phyloP scores from a whole-genome alignment of 2,888 invertebrate species.

The Pterobdella sp. region DNA sequence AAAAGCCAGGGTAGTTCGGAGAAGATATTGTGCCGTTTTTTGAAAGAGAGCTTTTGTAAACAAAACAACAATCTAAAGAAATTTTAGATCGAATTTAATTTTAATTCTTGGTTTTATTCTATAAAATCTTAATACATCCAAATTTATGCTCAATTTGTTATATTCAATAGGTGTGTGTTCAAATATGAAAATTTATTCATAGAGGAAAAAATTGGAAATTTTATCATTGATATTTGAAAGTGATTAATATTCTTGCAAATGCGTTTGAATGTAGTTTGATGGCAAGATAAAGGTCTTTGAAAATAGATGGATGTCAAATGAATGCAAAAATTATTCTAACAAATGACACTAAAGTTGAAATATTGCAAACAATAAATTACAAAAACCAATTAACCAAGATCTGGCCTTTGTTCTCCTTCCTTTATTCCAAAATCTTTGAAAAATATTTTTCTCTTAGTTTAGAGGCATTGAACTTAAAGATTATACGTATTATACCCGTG shows the following conservation, averaged over 20 bases:
- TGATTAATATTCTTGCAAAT: not conserved
- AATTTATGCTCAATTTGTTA: too few relatives aligned
- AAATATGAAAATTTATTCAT: too few relatives aligned
- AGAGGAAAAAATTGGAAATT: too few relatives aligned
- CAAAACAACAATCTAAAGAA: slow-evolving; percentile 62
- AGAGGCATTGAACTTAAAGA: too few relatives aligned
- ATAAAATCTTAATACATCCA: too few relatives aligned
- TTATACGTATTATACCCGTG: too few relatives aligned
- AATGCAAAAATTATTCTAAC: not conserved
- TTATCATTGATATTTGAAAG: too few relatives aligned
- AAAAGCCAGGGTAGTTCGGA: slow-evolving; percentile 72
- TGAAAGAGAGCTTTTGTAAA: slow-evolving; percentile 41
- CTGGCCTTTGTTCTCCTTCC: not conserved
- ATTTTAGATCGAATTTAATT: not conserved
- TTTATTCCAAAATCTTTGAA: slow-evolving; percentile 1
- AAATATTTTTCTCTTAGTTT: not conserved
- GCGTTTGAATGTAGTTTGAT: not conserved
- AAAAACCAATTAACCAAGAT: not conserved
- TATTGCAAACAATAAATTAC: not conserved
- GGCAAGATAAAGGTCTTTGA: not conserved
- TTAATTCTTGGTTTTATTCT: too few relatives aligned
- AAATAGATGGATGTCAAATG: not conserved
- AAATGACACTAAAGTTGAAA: not conserved
- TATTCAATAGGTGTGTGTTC: too few relatives aligned
- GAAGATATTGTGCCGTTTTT: slow-evolving; percentile 67